These are phyloP conservation scores for Oedothorax gibbosus DNA, from an alignment of 1,140 invertebrate genomes.

Conservation along the genomic window DNA sequence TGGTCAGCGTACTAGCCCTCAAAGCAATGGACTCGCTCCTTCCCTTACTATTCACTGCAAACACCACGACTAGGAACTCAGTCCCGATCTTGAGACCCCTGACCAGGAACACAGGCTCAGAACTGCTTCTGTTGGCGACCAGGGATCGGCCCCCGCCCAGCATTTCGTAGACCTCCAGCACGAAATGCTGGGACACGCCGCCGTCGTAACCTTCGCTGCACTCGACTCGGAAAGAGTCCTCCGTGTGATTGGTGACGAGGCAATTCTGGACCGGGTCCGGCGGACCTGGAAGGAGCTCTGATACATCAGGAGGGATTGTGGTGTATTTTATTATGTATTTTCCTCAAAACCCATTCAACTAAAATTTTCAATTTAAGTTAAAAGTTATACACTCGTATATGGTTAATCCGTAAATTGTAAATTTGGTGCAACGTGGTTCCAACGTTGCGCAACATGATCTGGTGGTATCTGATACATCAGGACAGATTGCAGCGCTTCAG, in stretches of 20 bases:
- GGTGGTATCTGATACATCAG: no score
- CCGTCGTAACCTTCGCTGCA: constrained; percentile 88
- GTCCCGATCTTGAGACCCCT: constrained; percentile 78
- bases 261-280: constrained; percentile 86
- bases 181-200: constrained; percentile 83
- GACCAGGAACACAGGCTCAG: constrained; percentile 72
- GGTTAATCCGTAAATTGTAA: no score
- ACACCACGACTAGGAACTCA: constrained; percentile 83
- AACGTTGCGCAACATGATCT: no score
- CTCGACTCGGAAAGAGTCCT: constrained; percentile 81
- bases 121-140: constrained; percentile 71
- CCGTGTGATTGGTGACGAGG: constrained; percentile 87
- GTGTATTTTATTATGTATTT: no score
- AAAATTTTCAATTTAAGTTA: no score
- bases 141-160: constrained; percentile 66
- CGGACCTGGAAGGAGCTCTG: constrained; percentile 74
- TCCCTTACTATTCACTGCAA: constrained; percentile 88
- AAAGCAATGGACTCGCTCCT: constrained; percentile 82
- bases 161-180: constrained; percentile 79
- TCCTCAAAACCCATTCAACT: no score
- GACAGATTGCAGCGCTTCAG: no score
- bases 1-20: constrained; percentile 82
- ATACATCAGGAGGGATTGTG: not conserved
- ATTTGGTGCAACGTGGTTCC: no score
- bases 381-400: no score